Conservation (phyloP, 2,113 vertebrate genomes). For the Paradoxurus hermaphroditus region DNA sequence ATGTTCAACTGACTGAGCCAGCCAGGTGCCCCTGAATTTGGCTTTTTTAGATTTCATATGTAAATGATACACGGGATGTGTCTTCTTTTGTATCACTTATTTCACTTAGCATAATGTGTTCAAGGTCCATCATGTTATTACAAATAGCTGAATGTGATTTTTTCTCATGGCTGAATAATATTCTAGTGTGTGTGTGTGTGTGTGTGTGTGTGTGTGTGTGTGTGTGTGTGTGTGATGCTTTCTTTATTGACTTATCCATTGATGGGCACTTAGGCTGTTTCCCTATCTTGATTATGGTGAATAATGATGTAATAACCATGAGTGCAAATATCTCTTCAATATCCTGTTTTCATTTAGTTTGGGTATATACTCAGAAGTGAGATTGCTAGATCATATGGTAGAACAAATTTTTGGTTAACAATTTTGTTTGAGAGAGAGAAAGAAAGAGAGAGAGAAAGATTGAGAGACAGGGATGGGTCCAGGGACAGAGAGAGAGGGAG, state of each 20-base stretch:
- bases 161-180: background rate
- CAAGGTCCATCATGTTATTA: background rate
- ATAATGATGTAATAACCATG: background rate
- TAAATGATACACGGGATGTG: background rate
- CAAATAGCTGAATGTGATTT: background rate
- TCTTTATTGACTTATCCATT: background rate
- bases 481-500: too few relatives aligned
- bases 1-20: background rate
- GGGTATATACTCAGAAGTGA: background rate
- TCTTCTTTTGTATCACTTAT: background rate
- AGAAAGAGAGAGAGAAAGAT: too few relatives aligned
- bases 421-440: too few relatives aligned
- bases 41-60: background rate
- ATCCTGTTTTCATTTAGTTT: background rate
- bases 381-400: background rate
- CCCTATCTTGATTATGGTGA: background rate
- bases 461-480: too few relatives aligned
- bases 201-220: background rate
- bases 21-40: background rate
- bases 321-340: background rate
- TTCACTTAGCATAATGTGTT: background rate
- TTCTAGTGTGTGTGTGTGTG: background rate
- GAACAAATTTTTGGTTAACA: background rate
- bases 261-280: background rate
- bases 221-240: background rate